Evolutionary conservation across 1,140 invertebrate genomes (phyloP).

Genomic region (Spodoptera frugiperda): DNA sequence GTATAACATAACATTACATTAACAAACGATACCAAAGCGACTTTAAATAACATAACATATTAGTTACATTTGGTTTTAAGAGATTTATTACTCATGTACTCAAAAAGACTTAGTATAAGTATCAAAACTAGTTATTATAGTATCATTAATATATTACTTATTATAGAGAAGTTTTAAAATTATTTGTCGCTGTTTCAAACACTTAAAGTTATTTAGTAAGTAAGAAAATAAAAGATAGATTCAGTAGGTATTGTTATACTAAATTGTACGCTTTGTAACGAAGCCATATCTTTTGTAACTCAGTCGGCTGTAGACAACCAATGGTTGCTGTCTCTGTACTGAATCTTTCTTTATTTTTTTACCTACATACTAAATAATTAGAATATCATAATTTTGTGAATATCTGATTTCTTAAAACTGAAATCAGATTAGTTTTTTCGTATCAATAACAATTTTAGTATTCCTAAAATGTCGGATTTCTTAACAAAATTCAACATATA

Average conservation of each 20-base stretch:
- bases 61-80: slow-evolving; percentile 39
- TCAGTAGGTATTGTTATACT: no score
- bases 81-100: slow-evolving; percentile 39
- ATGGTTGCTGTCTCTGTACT: no score
- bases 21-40: slow-evolving; percentile 32
- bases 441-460: not conserved
- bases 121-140: slow-evolving; percentile 42
- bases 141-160: slow-evolving; percentile 6
- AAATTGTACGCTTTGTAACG: no score
- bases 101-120: slow-evolving; percentile 28
- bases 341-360: no score
- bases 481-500: slow-evolving; percentile 19
- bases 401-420: slow-evolving; percentile 35
- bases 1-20: slow-evolving; percentile 31
- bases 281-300: no score
- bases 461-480: slow-evolving; percentile 29
- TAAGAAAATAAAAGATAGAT: no score
- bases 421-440: not conserved
- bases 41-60: slow-evolving; percentile 18
- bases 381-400: not conserved
- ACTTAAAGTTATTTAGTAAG: not conserved
- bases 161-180: slow-evolving; percentile 13
- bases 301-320: no score
- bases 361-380: no score
- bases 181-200: slow-evolving; percentile 3